phyloP scores from a whole-genome alignment of 2,888 invertebrate genomes.

The Scrobipalpa atriplicella region DNA sequence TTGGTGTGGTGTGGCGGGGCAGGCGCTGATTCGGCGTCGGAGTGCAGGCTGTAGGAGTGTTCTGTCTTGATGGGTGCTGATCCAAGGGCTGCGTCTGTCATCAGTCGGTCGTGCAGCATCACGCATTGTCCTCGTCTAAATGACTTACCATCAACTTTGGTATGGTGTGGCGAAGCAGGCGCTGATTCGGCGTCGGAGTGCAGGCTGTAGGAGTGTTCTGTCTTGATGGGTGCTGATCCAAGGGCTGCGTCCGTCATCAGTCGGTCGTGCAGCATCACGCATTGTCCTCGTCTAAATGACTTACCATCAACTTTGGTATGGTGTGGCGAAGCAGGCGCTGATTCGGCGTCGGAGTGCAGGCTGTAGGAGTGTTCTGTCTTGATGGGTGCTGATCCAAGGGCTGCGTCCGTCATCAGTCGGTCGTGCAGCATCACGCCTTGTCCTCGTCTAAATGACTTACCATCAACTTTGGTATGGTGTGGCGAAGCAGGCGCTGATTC shows the following conservation, averaged over 20 bases:
- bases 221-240: slow-evolving; percentile 92
- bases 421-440: slow-evolving; percentile 91
- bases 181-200: slow-evolving; percentile 88
- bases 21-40: slow-evolving; percentile 87
- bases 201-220: slow-evolving; percentile 96
- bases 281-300: slow-evolving; percentile 46
- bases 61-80: slow-evolving; percentile 93
- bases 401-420: slow-evolving; percentile 94
- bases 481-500: slow-evolving; percentile 88
- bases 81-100: slow-evolving; percentile 93
- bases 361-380: slow-evolving; percentile 97
- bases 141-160: slow-evolving; percentile 87
- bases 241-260: slow-evolving; percentile 95
- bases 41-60: slow-evolving; percentile 94
- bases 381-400: slow-evolving; percentile 90
- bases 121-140: slow-evolving; percentile 70
- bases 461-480: slow-evolving; percentile 87
- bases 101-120: slow-evolving; percentile 93
- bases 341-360: slow-evolving; percentile 87
- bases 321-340: slow-evolving; percentile 86
- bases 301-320: slow-evolving; percentile 89
- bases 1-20: slow-evolving; percentile 87
- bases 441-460: slow-evolving; percentile 63
- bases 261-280: slow-evolving; percentile 93
- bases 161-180: slow-evolving; percentile 87